phyloP scores from a whole-genome alignment of 2,797 vertebrate genomes.

The Anabas testudineus region DNA sequence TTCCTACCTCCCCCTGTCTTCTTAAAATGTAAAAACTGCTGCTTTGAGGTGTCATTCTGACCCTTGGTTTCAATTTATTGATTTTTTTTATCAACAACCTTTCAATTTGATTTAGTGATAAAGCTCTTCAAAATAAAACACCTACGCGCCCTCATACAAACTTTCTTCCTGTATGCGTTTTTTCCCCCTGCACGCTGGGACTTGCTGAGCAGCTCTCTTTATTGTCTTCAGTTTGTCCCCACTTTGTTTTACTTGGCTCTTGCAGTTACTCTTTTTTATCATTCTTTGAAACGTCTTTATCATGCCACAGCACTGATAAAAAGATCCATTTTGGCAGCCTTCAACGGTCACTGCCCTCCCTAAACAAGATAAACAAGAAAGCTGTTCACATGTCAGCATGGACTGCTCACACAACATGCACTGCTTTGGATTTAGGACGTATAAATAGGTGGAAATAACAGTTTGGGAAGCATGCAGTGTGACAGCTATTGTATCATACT shows the following conservation, averaged over 20 bases:
- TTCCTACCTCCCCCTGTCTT: background rate
- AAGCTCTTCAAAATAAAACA: background rate
- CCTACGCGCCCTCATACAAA: background rate
- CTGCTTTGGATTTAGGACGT: background rate
- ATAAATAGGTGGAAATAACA: background rate
- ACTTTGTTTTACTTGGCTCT: background rate
- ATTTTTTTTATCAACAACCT: no score
- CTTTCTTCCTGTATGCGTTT: background rate
- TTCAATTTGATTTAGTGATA: background rate
- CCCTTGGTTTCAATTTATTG: no score
- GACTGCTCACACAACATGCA: no score
- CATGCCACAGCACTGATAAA: background rate
- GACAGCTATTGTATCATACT: background rate
- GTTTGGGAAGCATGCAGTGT: background rate
- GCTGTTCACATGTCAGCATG: background rate
- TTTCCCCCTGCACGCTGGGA: background rate
- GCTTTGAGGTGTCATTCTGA: no score
- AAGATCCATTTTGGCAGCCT: background rate
- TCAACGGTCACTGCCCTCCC: background rate
- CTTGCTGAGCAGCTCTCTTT: conserved; percentile 1
- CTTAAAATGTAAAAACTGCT: no score
- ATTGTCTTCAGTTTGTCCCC: background rate
- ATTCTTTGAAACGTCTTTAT: conserved; percentile 4
- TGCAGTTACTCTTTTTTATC: background rate
- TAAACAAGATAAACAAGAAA: background rate